Conservation (phyloP, 35 echinoderm and acorn worm species). For the Diadema setosum region DNA sequence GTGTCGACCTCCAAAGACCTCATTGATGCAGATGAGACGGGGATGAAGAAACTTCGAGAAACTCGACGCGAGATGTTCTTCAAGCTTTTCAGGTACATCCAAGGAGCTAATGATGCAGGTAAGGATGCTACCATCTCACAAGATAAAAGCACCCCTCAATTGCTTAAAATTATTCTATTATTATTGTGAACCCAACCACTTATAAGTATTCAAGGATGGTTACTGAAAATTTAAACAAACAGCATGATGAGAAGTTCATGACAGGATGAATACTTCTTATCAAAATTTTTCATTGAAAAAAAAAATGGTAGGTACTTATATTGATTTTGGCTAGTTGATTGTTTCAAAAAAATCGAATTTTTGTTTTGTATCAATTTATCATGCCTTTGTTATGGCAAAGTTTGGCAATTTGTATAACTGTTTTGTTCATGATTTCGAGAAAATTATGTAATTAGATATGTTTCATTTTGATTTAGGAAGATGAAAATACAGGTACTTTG, state of each 20-base stretch:
- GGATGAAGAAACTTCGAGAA: neutral
- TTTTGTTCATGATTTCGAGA: too few species aligned
- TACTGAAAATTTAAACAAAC: neutral
- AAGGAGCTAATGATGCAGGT: constrained; percentile 55
- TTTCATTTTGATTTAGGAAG: too few species aligned
- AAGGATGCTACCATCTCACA: too few species aligned
- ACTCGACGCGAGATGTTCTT: neutral
- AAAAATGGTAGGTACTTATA: neutral
- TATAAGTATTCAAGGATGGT: neutral
- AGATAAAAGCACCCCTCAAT: too few species aligned
- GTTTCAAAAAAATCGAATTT: too few species aligned
- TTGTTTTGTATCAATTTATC: too few species aligned
- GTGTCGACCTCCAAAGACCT: neutral
- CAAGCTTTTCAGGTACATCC: constrained; percentile 61
- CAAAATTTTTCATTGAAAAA: neutral
- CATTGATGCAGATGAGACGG: constrained; percentile 7
- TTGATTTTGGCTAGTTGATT: too few species aligned
- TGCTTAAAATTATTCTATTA: neutral
- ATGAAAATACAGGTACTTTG: too few species aligned
- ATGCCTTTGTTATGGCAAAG: too few species aligned
- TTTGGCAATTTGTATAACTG: too few species aligned
- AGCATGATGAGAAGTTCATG: neutral
- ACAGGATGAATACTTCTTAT: neutral
- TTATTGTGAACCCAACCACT: neutral
- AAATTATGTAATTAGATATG: too few species aligned